phyloP scores from a whole-genome alignment of 2,888 invertebrate species.

The Drosophila longiperda region DNA sequence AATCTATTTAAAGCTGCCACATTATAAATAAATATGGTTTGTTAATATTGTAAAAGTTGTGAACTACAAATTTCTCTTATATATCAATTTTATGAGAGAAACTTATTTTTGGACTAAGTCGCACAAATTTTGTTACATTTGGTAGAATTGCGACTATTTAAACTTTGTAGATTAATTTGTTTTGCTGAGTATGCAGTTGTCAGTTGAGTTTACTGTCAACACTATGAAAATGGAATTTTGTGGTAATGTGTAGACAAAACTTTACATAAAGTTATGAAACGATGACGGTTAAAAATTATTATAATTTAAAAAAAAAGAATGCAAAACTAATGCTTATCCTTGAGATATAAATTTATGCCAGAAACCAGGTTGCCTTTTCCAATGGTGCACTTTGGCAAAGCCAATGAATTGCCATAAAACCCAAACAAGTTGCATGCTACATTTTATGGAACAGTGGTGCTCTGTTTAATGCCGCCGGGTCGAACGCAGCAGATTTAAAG shows the following conservation, averaged over 20 bases:
- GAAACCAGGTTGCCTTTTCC: background rate
- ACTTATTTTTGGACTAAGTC: background rate
- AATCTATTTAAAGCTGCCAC: background rate
- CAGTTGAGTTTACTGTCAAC: background rate
- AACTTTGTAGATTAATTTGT: background rate
- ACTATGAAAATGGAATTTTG: background rate
- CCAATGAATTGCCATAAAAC: slow-evolving; percentile 79
- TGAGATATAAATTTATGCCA: background rate
- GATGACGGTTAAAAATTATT: background rate
- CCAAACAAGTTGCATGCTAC: slow-evolving; percentile 71
- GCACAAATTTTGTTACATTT: background rate
- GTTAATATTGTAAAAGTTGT: background rate
- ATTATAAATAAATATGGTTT: background rate
- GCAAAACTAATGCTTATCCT: background rate
- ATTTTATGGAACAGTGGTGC: slow-evolving; percentile 60
- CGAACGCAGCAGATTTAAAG: slow-evolving; percentile 70
- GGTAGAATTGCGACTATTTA: background rate
- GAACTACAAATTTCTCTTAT: background rate
- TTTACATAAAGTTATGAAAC: background rate
- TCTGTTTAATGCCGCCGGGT: slow-evolving; percentile 42
- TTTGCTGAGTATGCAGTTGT: background rate
- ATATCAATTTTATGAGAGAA: background rate
- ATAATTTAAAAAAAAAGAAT: background rate
- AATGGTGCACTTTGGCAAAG: slow-evolving; percentile 15
- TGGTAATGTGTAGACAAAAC: background rate